Evolutionary conservation across 2,113 vertebrate genomes (phyloP).

Genomic region (Charadrius vociferus): DNA sequence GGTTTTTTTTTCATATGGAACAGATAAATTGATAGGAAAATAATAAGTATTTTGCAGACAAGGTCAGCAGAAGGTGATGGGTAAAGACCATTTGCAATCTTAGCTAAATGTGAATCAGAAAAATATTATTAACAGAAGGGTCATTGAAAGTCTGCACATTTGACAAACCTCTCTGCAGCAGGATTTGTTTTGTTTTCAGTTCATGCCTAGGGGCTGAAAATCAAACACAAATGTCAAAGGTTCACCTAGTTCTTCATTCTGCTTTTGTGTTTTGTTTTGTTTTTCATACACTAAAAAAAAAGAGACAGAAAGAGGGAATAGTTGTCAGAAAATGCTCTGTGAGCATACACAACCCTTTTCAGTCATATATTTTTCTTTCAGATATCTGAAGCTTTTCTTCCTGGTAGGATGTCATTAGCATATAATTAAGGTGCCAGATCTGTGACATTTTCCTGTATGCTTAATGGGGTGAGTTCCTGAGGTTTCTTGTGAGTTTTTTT

Average conservation of each 20-base stretch:
- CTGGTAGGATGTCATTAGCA: constrained; percentile 18
- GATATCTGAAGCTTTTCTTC: background rate
- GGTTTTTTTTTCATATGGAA: background rate
- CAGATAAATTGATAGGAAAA: background rate
- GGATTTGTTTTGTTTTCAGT: constrained; percentile 45
- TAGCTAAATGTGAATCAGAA: background rate
- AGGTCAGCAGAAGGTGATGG: background rate
- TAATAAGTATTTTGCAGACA: background rate
- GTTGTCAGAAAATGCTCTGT: background rate
- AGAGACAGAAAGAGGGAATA: background rate
- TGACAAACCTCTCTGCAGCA: background rate
- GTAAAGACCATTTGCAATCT: background rate
- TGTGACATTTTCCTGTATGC: background rate
- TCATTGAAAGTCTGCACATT: background rate
- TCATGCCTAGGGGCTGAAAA: background rate
- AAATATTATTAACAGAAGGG: background rate
- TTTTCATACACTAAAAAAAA: background rate
- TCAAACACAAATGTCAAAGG: constrained; percentile 34
- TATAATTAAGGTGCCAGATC: constrained; percentile 44
- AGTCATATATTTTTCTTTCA: background rate
- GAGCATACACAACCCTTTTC: background rate
- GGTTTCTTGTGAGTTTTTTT: background rate
- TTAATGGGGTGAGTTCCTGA: constrained; percentile 22
- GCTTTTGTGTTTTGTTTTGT: background rate
- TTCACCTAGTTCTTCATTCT: background rate